Percentiles rank a stretch among this genome's conserved stretches.
Evolutionary conservation across 2,888 invertebrate species (phyloP).

Genomic region (Panzeria rudis): DNA sequence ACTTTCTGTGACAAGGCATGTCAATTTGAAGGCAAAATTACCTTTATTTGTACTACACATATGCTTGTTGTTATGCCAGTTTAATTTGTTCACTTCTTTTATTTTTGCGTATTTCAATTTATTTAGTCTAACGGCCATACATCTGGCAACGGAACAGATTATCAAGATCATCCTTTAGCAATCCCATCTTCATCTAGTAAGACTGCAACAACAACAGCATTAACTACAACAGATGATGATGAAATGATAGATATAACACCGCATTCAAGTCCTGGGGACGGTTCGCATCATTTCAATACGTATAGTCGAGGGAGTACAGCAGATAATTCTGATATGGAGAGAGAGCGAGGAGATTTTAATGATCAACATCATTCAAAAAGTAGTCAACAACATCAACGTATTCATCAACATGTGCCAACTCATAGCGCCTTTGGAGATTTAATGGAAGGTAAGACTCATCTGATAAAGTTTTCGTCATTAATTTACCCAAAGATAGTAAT

Average conservation of each 20-base stretch:
- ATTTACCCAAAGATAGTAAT: not conserved
- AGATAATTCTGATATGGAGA: slow-evolving; percentile 80
- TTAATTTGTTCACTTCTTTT: no score
- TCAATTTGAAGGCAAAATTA: no score
- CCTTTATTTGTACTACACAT: no score
- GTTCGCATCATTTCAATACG: slow-evolving; percentile 75
- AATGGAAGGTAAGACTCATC: slow-evolving; percentile 77
- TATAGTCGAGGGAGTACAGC: slow-evolving; percentile 75
- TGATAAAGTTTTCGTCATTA: not conserved
- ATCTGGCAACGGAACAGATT: slow-evolving; percentile 70
- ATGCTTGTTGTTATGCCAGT: no score
- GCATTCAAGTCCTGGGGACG: slow-evolving; percentile 83
- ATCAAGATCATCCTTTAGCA: slow-evolving; percentile 80
- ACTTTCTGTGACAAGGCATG: no score
- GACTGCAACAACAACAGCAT: slow-evolving; percentile 77
- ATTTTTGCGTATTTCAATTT: not conserved
- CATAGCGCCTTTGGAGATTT: slow-evolving; percentile 83
- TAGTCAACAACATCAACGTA: slow-evolving; percentile 73
- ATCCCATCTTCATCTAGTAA: slow-evolving; percentile 70
- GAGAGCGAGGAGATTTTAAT: slow-evolving; percentile 75
- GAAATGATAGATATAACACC: slow-evolving; percentile 88
- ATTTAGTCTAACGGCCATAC: slow-evolving; percentile 81
- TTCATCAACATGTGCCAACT: slow-evolving; percentile 81
- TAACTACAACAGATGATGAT: slow-evolving; percentile 84
- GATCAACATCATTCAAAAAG: slow-evolving; percentile 75